Conservation (phyloP, 2,888 invertebrate genomes). For the Laspeyria flexula region DNA sequence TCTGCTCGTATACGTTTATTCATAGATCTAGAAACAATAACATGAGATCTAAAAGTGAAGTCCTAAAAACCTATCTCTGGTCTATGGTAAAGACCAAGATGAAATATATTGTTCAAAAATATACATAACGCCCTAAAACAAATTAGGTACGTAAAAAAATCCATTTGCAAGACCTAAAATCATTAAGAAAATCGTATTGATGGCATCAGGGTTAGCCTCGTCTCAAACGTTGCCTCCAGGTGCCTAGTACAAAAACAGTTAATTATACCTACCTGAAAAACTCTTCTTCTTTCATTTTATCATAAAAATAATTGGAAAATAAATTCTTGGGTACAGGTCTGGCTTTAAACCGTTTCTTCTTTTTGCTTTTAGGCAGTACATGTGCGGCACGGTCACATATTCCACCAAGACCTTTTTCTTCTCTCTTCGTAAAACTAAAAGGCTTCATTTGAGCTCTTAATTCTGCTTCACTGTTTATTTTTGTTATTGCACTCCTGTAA, state of each 20-base stretch:
- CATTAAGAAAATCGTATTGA: too few species aligned
- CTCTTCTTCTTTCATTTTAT: conserved; percentile 90
- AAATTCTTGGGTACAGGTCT: conserved; percentile 90
- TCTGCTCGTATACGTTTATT: conserved; percentile 89
- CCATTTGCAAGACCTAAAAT: too few species aligned
- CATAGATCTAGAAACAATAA: conserved; percentile 74
- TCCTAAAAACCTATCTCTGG: too few species aligned
- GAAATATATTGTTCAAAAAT: too few species aligned
- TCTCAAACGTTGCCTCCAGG: too few species aligned
- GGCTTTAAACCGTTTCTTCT: conserved; percentile 87
- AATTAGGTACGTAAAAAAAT: too few species aligned
- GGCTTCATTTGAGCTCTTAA: conserved; percentile 88
- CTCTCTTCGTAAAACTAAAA: conserved; percentile 87
- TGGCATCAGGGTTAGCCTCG: too few species aligned
- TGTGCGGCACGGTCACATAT: conserved; percentile 69
- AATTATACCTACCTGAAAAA: conserved; percentile 89
- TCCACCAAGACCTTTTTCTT: conserved; percentile 79
- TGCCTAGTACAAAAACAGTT: too few species aligned
- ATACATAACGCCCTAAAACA: too few species aligned
- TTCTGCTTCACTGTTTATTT: conserved; percentile 87
- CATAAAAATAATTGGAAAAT: conserved; percentile 89
- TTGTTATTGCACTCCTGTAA: conserved; percentile 84
- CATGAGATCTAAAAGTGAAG: too few species aligned
- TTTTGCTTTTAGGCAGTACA: conserved; percentile 68
- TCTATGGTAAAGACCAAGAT: too few species aligned